These are phyloP conservation scores for Atopsyche davidsoni DNA, from an alignment of 1,140 invertebrate species.

Conservation along the genomic window DNA sequence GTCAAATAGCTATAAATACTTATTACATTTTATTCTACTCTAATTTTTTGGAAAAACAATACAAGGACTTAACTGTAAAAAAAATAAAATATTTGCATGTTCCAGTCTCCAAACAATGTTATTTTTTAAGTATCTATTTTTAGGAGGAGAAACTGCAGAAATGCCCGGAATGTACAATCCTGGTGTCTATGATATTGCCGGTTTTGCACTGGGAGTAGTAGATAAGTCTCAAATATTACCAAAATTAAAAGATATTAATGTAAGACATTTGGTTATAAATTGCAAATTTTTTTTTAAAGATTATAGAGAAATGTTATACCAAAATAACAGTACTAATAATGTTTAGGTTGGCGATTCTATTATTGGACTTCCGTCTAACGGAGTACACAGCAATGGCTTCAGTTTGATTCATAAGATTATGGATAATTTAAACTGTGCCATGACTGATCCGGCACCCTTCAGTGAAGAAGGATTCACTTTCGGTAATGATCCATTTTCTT, in stretches of 20 bases:
- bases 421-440: conserved; percentile 57
- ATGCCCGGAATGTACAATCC: conserved; percentile 89
- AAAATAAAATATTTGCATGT: too few relatives aligned
- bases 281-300: background rate
- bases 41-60: too few relatives aligned
- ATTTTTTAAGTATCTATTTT: conserved; percentile 15
- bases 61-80: background rate
- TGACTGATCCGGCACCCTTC: conserved; percentile 72
- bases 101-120: too few relatives aligned
- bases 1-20: background rate
- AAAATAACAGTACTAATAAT: background rate
- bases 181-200: conserved; percentile 91
- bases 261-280: conserved; percentile 27
- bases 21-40: too few relatives aligned
- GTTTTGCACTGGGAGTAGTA: conserved; percentile 90
- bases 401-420: conserved; percentile 86
- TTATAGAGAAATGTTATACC: background rate
- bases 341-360: conserved; percentile 67
- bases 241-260: conserved; percentile 58
- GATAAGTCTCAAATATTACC: conserved; percentile 73
- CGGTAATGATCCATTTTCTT: conserved; percentile 38
- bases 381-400: conserved; percentile 95
- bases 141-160: conserved; percentile 91
- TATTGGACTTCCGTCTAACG: conserved; percentile 82
- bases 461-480: conserved; percentile 55